These are phyloP conservation scores for Selenia dentaria DNA, from an alignment of 2,888 invertebrate genomes.

Conservation along the genomic window DNA sequence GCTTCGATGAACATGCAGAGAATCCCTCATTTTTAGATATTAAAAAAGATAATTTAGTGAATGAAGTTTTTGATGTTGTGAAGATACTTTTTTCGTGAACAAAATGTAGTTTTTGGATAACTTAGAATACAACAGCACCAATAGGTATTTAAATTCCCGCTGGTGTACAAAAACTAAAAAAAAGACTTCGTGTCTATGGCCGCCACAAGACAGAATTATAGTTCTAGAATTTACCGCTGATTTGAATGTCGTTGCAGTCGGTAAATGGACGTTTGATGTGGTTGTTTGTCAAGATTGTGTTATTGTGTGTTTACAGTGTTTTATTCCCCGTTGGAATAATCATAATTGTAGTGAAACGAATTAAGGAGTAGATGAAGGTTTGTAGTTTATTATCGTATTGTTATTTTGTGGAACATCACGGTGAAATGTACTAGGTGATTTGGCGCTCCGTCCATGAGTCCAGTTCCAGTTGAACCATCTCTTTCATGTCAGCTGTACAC, in stretches of 20 bases:
- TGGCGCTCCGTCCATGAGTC: constrained; percentile 73
- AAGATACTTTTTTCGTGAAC: no score
- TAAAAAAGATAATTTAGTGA: no score
- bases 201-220: constrained; percentile 57
- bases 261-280: constrained; percentile 87
- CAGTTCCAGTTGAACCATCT: constrained; percentile 67
- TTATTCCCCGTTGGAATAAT: constrained; percentile 72
- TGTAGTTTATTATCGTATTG: constrained; percentile 39
- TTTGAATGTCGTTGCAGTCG: constrained; percentile 84
- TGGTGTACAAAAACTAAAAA: no score
- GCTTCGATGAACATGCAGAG: no score
- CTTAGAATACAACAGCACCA: no score
- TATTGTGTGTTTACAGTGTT: constrained; percentile 87
- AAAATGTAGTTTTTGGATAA: no score
- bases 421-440: constrained; percentile 47
- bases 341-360: constrained; percentile 75
- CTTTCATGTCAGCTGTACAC: constrained; percentile 82
- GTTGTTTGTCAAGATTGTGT: constrained; percentile 87
- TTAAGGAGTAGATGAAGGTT: constrained; percentile 89
- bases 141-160: no score
- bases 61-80: no score
- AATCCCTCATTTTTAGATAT: no score
- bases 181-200: constrained; percentile 66
- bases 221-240: constrained; percentile 66
- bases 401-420: constrained; percentile 41